phyloP scores from a whole-genome alignment of 1,140 invertebrate species.

The Vanessa tameamea region DNA sequence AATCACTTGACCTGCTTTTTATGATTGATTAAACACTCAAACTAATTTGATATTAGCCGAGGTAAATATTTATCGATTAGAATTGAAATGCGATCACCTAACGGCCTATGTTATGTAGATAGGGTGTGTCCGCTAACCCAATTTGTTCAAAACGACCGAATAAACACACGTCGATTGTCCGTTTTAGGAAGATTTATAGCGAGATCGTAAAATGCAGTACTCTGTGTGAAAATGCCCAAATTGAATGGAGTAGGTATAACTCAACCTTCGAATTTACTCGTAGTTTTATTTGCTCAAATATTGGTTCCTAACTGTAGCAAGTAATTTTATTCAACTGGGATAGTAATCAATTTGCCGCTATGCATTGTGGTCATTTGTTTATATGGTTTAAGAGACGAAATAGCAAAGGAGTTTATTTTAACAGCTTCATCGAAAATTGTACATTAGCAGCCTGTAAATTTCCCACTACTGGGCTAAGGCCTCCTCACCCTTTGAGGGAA shows the following conservation, averaged over 20 bases:
- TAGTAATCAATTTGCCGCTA: conserved; percentile 27
- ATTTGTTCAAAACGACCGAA: conserved; percentile 68
- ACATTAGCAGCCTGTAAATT: too few species aligned
- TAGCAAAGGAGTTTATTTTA: not conserved
- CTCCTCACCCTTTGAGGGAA: too few species aligned
- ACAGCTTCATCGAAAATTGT: not conserved
- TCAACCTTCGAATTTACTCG: conserved; percentile 43
- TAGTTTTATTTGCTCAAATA: conserved; percentile 48
- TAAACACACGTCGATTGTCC: conserved; percentile 65
- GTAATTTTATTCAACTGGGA: conserved; percentile 29
- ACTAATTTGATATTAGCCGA: conserved; percentile 9
- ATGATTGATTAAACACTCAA: conserved; percentile 3
- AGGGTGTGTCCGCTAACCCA: conserved; percentile 67
- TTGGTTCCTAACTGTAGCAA: conserved; percentile 38
- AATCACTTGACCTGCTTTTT: conserved; percentile 9
- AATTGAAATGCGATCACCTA: conserved; percentile 17
- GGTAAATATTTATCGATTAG: conserved; percentile 24
- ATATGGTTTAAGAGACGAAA: not conserved
- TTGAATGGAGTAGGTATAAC: conserved; percentile 52
- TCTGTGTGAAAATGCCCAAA: conserved; percentile 55
- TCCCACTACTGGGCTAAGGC: too few species aligned
- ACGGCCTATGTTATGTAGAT: conserved; percentile 27
- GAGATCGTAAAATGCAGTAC: conserved; percentile 63
- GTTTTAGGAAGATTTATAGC: conserved; percentile 62
- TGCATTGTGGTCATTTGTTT: not conserved